These are phyloP conservation scores for Drosophila mettleri DNA, from an alignment of 2,888 invertebrate species.

Conservation along the genomic window DNA sequence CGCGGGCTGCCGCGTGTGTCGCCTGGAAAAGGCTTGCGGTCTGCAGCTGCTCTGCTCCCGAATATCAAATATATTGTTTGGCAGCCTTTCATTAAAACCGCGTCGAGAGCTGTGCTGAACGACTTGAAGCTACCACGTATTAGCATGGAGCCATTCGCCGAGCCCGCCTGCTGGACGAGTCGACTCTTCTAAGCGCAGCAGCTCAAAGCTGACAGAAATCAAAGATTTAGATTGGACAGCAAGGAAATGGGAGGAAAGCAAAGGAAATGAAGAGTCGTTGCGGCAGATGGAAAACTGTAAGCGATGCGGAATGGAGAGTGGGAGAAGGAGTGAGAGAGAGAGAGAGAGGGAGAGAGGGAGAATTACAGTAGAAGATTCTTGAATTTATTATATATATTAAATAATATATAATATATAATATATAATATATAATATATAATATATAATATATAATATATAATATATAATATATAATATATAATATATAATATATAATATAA, in stretches of 20 bases:
- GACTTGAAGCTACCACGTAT: conserved; percentile 6
- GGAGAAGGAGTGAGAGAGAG: background rate
- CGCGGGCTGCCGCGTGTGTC: background rate
- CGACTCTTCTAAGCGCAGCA: background rate
- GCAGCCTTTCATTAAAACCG: conserved; percentile 1
- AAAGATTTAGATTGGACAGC: background rate
- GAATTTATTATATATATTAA: no score
- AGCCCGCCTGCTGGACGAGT: background rate
- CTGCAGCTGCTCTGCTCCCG: conserved; percentile 7
- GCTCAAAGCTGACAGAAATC: background rate
- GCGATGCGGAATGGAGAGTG: background rate
- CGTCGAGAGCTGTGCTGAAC: background rate
- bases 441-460: no score
- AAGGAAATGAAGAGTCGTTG: conserved; percentile 1
- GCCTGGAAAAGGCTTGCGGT: conserved; percentile 7
- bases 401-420: no score
- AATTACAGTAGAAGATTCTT: no score
- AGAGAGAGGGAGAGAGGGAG: background rate
- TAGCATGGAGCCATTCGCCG: background rate
- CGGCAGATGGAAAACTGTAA: background rate
- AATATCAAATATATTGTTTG: conserved; percentile 16
- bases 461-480: no score
- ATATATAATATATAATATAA: no score
- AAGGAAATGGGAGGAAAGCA: conserved; percentile 4
- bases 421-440: no score